phyloP scores from a whole-genome alignment of 1,140 invertebrate species.

The Neelides sp. region DNA sequence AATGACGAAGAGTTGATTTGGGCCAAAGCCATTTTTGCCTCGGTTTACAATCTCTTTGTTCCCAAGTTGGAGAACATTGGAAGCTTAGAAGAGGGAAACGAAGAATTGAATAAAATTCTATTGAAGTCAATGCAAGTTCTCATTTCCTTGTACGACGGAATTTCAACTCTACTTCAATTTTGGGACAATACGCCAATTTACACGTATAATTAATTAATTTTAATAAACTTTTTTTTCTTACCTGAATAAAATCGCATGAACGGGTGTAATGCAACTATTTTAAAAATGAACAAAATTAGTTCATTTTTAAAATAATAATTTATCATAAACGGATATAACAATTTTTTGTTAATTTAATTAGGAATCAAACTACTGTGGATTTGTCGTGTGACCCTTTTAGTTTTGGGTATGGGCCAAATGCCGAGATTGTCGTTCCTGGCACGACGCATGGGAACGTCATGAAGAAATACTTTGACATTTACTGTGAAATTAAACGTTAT shows the following conservation, averaged over 20 bases:
- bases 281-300: too few relatives aligned
- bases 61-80: slow-evolving; percentile 8
- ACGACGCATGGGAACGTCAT: slow-evolving; percentile 13
- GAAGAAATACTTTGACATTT: slow-evolving; percentile 30
- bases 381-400: slow-evolving; percentile 4
- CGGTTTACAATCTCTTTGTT: slow-evolving; percentile 10
- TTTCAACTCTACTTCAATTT: slow-evolving; percentile 44
- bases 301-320: not conserved
- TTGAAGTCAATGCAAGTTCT: slow-evolving; percentile 21
- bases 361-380: slow-evolving; percentile 19
- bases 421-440: slow-evolving; percentile 16
- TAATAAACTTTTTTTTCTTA: too few relatives aligned
- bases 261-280: too few relatives aligned
- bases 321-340: not conserved
- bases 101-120: slow-evolving; percentile 18
- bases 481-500: slow-evolving; percentile 12
- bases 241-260: too few relatives aligned
- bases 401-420: slow-evolving; percentile 17
- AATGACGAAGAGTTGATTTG: slow-evolving; percentile 51
- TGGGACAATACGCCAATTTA: slow-evolving; percentile 46
- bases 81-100: slow-evolving; percentile 9
- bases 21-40: slow-evolving; percentile 49
- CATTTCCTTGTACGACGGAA: slow-evolving; percentile 17
- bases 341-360: not conserved
- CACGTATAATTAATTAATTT: slow-evolving; percentile 38